phyloP scores from a whole-genome alignment of 2,888 invertebrate species.

The Callyntrura guangdongensis region DNA sequence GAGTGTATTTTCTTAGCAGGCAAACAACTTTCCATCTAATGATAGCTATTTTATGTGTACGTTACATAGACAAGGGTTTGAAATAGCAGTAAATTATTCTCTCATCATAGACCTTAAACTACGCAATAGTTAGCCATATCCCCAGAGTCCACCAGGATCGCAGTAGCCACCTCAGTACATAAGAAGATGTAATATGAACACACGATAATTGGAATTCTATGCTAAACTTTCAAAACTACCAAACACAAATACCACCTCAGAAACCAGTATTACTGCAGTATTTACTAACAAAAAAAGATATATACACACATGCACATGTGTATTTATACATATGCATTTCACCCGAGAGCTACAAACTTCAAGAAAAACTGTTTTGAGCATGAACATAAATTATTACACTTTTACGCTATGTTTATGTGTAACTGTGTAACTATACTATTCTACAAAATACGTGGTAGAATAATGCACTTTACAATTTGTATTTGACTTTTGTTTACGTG shows the following conservation, averaged over 20 bases:
- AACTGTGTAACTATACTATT: neutral
- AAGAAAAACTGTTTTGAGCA: neutral
- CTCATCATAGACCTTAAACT: too few relatives aligned
- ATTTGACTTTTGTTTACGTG: too few relatives aligned
- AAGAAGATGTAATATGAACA: neutral
- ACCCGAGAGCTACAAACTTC: neutral
- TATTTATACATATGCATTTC: neutral
- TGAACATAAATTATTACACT: neutral
- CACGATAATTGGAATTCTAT: neutral
- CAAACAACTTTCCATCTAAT: too few relatives aligned
- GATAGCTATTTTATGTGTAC: too few relatives aligned
- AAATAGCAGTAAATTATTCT: too few relatives aligned
- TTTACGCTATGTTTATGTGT: neutral
- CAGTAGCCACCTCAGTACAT: neutral
- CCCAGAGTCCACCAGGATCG: too few relatives aligned
- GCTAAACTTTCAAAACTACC: slow-evolving; percentile 20
- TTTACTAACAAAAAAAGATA: neutral
- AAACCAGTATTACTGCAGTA: slow-evolving; percentile 38
- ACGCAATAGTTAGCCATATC: too few relatives aligned
- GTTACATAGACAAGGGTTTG: too few relatives aligned
- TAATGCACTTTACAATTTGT: too few relatives aligned
- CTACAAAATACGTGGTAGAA: neutral
- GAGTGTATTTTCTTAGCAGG: too few relatives aligned
- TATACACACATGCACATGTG: neutral
- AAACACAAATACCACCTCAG: slow-evolving; percentile 26